Evolutionary conservation across 1,140 invertebrate genomes (phyloP).

Genomic region (Cherax destructor): DNA sequence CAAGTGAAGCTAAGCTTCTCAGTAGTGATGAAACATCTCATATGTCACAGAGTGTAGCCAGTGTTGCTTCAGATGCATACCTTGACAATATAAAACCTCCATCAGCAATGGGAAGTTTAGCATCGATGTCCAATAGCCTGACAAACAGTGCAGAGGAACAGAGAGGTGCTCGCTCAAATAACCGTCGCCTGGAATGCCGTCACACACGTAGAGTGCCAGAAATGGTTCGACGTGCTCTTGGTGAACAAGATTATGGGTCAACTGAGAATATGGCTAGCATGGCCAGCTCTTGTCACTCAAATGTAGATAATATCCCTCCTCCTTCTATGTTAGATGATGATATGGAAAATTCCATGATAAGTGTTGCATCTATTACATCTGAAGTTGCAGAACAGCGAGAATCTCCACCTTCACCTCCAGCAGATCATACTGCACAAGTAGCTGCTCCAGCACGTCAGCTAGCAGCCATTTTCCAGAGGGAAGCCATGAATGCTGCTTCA

Average conservation of each 20-base stretch:
- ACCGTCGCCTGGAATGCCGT: conserved; percentile 73
- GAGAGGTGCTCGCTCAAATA: conserved; percentile 74
- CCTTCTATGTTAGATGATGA: conserved; percentile 88
- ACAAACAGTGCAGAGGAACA: conserved; percentile 73
- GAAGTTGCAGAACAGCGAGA: conserved; percentile 81
- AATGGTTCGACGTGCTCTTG: conserved; percentile 72
- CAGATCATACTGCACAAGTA: conserved; percentile 63
- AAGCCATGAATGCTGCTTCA: conserved; percentile 72
- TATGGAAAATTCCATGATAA: conserved; percentile 86
- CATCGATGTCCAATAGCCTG: conserved; percentile 72
- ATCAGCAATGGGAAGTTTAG: conserved; percentile 80
- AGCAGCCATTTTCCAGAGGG: conserved; percentile 73
- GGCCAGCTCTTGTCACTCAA: conserved; percentile 79
- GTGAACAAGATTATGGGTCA: conserved; percentile 81
- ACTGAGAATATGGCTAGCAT: conserved; percentile 80
- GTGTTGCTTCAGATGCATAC: conserved; percentile 78
- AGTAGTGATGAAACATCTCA: conserved; percentile 75
- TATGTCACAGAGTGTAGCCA: conserved; percentile 79
- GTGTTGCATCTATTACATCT: conserved; percentile 87
- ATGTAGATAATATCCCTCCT: conserved; percentile 87
- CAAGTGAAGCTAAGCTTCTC: conserved; percentile 76
- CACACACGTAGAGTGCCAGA: conserved; percentile 71
- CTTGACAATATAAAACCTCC: conserved; percentile 87
- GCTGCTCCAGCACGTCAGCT: conserved; percentile 73
- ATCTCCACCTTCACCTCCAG: conserved; percentile 60